phyloP scores from a whole-genome alignment of 2,113 vertebrate species.

The Brachyhypopomus occidentalis region DNA sequence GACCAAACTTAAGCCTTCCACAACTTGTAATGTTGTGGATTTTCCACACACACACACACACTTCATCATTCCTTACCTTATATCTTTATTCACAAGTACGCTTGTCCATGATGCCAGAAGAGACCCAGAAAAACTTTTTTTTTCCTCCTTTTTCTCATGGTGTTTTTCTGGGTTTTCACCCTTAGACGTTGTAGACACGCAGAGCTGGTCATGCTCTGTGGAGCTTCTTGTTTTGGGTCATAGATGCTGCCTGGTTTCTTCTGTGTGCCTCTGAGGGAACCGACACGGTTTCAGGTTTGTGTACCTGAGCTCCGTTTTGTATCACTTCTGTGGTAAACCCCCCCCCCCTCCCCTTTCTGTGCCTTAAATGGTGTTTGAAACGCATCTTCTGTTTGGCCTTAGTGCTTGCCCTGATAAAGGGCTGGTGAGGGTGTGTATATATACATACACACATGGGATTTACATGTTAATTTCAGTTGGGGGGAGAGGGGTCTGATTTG shows the following conservation, averaged over 20 bases:
- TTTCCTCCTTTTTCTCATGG: conserved; percentile 56
- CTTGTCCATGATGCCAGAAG: conserved; percentile 63
- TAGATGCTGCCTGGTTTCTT: conserved; percentile 52
- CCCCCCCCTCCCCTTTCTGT: conserved; percentile 50
- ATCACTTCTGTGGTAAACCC: background rate
- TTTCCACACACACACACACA: conserved; percentile 69
- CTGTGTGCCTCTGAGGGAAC: conserved; percentile 47
- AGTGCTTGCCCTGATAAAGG: background rate
- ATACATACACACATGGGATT: too few relatives aligned
- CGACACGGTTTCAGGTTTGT: conserved; percentile 41
- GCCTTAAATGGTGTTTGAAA: conserved; percentile 61
- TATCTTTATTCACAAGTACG: conserved; percentile 42
- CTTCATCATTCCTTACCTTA: conserved; percentile 73
- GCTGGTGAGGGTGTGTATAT: background rate
- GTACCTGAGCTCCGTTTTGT: conserved; percentile 19
- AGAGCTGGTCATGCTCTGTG: conserved; percentile 1
- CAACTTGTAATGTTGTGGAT: conserved; percentile 60
- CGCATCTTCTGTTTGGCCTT: conserved; percentile 43
- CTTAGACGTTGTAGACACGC: conserved; percentile 3
- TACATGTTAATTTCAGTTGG: too few relatives aligned
- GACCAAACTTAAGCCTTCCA: conserved; percentile 67
- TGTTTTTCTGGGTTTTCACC: conserved; percentile 35
- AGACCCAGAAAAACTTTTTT: conserved; percentile 49
- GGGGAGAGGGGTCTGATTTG: too few relatives aligned
- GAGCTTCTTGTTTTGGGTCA: conserved; percentile 14